phyloP scores from a whole-genome alignment of 2,797 vertebrate species.

The Danio tinwini region DNA sequence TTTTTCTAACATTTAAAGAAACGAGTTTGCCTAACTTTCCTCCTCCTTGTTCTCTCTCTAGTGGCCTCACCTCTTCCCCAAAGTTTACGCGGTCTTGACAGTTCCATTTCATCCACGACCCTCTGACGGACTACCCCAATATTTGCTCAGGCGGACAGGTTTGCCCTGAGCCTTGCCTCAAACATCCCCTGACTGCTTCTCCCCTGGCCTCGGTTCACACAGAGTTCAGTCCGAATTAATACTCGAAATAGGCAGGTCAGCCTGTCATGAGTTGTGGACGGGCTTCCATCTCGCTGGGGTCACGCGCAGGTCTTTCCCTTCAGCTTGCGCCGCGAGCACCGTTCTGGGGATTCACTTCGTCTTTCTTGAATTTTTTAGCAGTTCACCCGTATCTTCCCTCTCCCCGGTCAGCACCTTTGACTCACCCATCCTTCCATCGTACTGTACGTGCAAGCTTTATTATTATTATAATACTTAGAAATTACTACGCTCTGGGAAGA shows the following conservation, averaged over 20 bases:
- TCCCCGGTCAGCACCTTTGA: constrained; percentile 37
- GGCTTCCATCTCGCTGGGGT: constrained; percentile 68
- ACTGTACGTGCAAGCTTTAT: constrained; percentile 44
- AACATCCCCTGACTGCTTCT: constrained; percentile 72
- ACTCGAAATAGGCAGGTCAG: constrained; percentile 73
- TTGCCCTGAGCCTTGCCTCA: constrained; percentile 78
- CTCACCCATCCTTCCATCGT: constrained; percentile 13
- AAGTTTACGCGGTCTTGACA: constrained; percentile 84
- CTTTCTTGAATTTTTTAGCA: constrained; percentile 58
- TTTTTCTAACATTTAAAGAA: constrained; percentile 59
- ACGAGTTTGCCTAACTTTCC: constrained; percentile 60
- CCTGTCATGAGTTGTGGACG: constrained; percentile 72
- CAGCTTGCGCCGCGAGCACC: constrained; percentile 57
- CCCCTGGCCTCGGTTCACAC: constrained; percentile 81
- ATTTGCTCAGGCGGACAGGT: constrained; percentile 87
- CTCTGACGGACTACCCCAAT: constrained; percentile 82
- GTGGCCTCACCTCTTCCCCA: constrained; percentile 73
- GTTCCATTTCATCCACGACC: constrained; percentile 79
- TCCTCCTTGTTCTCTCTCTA: constrained; percentile 51
- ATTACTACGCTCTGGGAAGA: neutral
- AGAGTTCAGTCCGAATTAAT: constrained; percentile 87
- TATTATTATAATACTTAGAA: neutral
- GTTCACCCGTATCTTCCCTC: constrained; percentile 56
- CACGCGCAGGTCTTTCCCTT: constrained; percentile 66
- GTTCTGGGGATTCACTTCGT: constrained; percentile 59